Percentiles rank a stretch among this genome's conserved stretches.
Evolutionary conservation across 2,113 vertebrate species (phyloP).

Genomic region (Muntiacus reevesi): DNA sequence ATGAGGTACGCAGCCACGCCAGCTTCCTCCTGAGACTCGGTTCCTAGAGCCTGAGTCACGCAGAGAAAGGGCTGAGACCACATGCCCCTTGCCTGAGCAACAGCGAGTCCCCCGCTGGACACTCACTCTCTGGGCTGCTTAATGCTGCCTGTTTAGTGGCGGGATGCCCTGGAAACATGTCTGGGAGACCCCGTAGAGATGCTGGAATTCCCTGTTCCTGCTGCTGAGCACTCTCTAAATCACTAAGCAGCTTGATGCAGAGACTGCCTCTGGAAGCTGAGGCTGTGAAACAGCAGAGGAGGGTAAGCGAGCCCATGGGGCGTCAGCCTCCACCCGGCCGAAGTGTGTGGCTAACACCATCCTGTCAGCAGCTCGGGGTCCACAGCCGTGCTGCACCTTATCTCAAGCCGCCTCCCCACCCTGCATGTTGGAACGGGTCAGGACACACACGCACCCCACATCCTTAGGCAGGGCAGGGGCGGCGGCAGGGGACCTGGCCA

Average conservation of each 20-base stretch:
- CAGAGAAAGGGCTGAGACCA: not conserved
- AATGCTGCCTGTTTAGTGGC: not conserved
- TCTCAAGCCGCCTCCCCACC: not conserved
- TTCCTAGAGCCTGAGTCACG: not conserved
- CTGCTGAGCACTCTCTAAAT: not conserved
- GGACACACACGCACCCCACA: rapidly evolving
- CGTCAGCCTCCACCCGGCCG: rapidly evolving
- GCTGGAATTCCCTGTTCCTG: not conserved
- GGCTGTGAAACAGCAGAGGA: not conserved
- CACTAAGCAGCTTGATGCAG: not conserved
- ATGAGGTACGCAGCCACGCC: not conserved
- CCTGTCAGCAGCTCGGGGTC: no score
- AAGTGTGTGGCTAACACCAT: rapidly evolving
- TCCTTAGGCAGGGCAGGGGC: not conserved
- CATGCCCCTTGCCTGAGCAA: not conserved
- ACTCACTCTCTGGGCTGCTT: not conserved
- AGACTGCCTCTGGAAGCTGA: not conserved
- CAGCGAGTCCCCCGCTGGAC: not conserved
- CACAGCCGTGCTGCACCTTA: no score
- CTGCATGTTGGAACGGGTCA: no score
- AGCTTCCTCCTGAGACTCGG: not conserved
- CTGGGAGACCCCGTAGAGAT: not conserved
- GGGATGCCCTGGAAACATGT: no score
- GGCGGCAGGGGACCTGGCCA: rapidly evolving
- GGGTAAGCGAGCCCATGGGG: not conserved